A percentile compares a stretch with the other conserved stretches of the same genome.
Conservation (phyloP, 1,140 invertebrate species). For the Aphelenchoides besseyi region DNA sequence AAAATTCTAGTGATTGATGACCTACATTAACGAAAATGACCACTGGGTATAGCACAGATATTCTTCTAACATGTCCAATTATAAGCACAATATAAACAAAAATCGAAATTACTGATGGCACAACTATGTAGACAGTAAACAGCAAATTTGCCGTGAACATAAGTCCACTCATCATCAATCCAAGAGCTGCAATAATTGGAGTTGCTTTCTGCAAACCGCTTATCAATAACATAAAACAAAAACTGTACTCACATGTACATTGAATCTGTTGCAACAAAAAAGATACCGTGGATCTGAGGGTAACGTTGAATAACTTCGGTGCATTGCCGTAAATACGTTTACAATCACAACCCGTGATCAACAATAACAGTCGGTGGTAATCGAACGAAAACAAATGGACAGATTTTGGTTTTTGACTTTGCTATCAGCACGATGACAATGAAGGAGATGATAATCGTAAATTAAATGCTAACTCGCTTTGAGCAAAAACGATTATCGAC, state of each 20-base stretch:
- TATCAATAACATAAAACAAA: too few relatives aligned
- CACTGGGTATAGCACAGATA: background rate
- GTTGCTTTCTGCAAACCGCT: conserved; percentile 1
- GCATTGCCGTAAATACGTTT: too few relatives aligned
- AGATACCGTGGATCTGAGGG: too few relatives aligned
- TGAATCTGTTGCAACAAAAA: too few relatives aligned
- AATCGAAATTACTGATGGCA: background rate
- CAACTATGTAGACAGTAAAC: background rate
- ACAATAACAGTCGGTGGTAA: too few relatives aligned
- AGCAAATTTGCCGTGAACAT: background rate
- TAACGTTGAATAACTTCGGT: too few relatives aligned
- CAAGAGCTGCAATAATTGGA: background rate
- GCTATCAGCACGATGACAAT: too few relatives aligned
- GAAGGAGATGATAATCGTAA: too few relatives aligned
- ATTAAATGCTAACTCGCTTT: background rate
- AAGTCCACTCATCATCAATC: background rate
- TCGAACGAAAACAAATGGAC: too few relatives aligned
- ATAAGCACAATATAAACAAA: background rate
- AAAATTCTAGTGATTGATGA: background rate
- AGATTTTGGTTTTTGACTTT: too few relatives aligned
- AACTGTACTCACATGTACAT: too few relatives aligned
- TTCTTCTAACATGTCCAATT: background rate
- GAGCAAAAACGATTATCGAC: background rate
- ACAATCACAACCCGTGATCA: too few relatives aligned
- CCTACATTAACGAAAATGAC: conserved; percentile 1